phyloP scores from a whole-genome alignment of 2,888 invertebrate genomes.

The Julus scanicus region DNA sequence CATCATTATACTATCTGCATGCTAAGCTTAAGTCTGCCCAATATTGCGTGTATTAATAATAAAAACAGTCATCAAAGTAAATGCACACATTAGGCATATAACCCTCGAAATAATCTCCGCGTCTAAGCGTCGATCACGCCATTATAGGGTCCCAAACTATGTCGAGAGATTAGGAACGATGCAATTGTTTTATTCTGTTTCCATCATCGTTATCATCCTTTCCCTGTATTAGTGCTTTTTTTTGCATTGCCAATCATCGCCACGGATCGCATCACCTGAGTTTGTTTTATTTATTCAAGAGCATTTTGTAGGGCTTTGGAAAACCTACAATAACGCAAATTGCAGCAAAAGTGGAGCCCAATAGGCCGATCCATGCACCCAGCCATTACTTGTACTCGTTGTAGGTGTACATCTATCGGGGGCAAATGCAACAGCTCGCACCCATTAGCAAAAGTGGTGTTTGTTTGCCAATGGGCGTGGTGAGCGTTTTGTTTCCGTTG shows the following conservation, averaged over 20 bases:
- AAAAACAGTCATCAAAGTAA: conserved; percentile 15
- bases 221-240: not conserved
- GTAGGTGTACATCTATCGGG: not conserved
- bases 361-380: not conserved
- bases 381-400: not conserved
- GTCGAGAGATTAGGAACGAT: conserved; percentile 7
- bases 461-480: conserved; percentile 38
- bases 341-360: not conserved
- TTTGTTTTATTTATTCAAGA: not conserved
- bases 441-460: conserved; percentile 39
- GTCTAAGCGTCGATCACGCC: not conserved
- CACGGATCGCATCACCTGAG: not conserved
- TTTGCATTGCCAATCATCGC: conserved; percentile 22
- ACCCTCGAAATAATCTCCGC: conserved; percentile 22
- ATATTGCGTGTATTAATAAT: not conserved
- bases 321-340: conserved; percentile 35
- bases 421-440: conserved; percentile 39
- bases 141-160: not conserved
- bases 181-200: conserved; percentile 32
- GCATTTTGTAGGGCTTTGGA: not conserved
- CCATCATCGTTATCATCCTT: conserved; percentile 37
- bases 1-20: not conserved
- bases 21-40: not conserved
- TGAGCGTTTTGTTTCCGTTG: not conserved
- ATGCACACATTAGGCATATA: not conserved